Conservation (phyloP, 2,888 invertebrate genomes). For the Linnaemya tessellans region DNA sequence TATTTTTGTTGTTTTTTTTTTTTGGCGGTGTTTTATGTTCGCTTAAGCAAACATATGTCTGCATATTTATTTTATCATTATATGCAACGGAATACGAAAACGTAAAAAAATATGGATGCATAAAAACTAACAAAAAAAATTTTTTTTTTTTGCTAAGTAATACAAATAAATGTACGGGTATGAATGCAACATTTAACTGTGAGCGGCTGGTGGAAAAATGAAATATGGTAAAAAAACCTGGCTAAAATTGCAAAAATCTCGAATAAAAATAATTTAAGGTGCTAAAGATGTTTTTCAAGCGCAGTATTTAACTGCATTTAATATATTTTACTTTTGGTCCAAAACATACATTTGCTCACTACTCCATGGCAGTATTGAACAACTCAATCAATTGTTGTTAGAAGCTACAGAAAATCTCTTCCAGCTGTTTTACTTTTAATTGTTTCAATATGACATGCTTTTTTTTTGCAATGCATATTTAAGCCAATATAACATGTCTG, state of each 20-base stretch:
- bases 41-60: background rate
- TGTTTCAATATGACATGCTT: background rate
- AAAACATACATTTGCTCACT: too few relatives aligned
- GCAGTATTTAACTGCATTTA: too few relatives aligned
- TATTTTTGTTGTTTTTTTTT: background rate
- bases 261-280: too few relatives aligned
- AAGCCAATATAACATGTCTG: conserved; percentile 8
- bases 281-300: too few relatives aligned
- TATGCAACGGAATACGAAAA: background rate
- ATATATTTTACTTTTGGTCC: too few relatives aligned
- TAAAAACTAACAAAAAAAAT: background rate
- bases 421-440: conserved; percentile 5
- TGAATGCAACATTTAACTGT: background rate
- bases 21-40: conserved; percentile 22
- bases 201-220: too few relatives aligned
- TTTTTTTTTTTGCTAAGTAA: background rate
- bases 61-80: conserved; percentile 26
- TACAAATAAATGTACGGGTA: background rate
- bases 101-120: background rate
- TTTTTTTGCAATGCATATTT: background rate
- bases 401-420: too few relatives aligned
- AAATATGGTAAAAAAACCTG: too few relatives aligned
- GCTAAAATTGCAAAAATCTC: too few relatives aligned
- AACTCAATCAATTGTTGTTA: too few relatives aligned
- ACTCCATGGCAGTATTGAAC: too few relatives aligned